Evolutionary conservation across 2,113 vertebrate species (phyloP).

Genomic region (Melierax canorus): DNA sequence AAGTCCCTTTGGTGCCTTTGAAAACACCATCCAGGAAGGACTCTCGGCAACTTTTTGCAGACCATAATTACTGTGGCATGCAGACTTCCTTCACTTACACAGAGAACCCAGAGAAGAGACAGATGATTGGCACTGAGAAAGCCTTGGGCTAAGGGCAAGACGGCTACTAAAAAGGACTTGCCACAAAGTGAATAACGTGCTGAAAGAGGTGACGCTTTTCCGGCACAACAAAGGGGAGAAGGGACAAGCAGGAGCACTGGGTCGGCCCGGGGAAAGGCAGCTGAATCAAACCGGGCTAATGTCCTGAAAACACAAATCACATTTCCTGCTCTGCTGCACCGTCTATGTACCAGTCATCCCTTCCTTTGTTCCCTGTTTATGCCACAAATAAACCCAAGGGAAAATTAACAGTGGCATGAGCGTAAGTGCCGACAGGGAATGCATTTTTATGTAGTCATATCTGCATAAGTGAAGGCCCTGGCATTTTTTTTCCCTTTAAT

Average conservation of each 20-base stretch:
- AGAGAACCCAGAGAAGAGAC: neutral
- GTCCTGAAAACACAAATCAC: neutral
- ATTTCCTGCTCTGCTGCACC: neutral
- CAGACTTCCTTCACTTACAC: neutral
- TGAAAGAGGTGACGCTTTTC: neutral
- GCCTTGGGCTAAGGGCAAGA: neutral
- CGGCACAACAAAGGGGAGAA: neutral
- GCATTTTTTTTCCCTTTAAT: neutral
- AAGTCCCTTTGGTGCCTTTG: neutral
- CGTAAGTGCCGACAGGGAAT: fast-evolving
- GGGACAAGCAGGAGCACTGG: neutral
- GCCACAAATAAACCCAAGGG: neutral
- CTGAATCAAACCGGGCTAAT: neutral
- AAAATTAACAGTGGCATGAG: neutral
- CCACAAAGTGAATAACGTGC: neutral
- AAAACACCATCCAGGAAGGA: neutral
- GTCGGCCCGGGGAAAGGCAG: fast-evolving
- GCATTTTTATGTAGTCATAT: neutral
- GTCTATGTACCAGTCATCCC: neutral
- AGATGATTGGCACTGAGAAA: neutral
- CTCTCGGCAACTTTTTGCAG: neutral
- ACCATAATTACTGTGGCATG: neutral
- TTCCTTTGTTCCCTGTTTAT: neutral
- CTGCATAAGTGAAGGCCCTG: neutral
- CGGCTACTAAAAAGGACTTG: neutral